Base-by-base conservation (phyloP, 2,797 vertebrate species). In the Heteromormyrus szaboi region DNA sequence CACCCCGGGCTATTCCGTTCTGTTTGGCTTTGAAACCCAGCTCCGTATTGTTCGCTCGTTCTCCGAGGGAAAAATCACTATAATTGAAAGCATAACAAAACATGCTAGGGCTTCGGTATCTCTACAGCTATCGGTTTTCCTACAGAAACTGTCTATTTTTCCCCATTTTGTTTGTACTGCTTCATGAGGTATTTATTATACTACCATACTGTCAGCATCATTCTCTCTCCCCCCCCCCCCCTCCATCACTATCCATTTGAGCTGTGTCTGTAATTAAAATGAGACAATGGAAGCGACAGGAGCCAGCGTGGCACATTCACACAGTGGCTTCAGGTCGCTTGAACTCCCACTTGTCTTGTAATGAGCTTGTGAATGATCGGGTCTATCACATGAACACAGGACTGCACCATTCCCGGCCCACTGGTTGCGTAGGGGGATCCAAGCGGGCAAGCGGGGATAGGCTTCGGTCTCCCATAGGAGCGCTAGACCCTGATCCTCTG, bases 41-140 rank as follows among this genome's bases (percentile, higher is more conserved):
- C 46, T 85, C 92, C 89, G 92, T 92, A 95, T 94, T 95, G 92
- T 93, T 87, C 89, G 93, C 93, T 92, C 93, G 93, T 93, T 94
- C 93, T 95, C 92, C 17, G 91, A 90, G 44, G 81, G 81, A 68
- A 50, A 50, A 94, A 92, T 93, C 91, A 93, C 93, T 93, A 93
- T 90, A 94, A 85, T 50, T 89, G 92, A 93, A 94, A 93, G 93
- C 93, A 93, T 94, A 94, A 95, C 94, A 94, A 94, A 93, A 95
- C 94, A 93, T 94, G 93, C 92, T 29, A n/a, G 41, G 37, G n/a
- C 88, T 54, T 84, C 44, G 12, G 33, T 50, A 88, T 68, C 59
- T 62, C 12, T 19, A 25, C 33, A 86, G 85, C 22, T 85, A 59
- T 88, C 56, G 17, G 41, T 88, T 85, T 88, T 88, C 88, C 88